These are phyloP conservation scores for Pseudomyrmex sp. DNA, from an alignment of 1,140 invertebrate genomes.

Conservation along the genomic window DNA sequence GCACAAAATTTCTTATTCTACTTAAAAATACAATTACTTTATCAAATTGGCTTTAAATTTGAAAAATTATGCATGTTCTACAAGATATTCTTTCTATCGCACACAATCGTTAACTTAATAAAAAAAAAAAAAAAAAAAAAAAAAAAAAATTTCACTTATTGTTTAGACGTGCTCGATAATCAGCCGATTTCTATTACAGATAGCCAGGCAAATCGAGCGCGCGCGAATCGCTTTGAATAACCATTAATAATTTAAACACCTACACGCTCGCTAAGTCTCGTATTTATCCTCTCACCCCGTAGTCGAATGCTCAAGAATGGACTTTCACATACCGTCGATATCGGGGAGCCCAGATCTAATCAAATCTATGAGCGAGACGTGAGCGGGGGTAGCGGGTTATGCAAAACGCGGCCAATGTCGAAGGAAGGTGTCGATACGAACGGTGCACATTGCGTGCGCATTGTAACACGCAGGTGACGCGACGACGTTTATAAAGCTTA, in stretches of 20 bases:
- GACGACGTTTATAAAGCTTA: background rate
- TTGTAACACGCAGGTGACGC: conserved; percentile 41
- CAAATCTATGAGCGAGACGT: conserved; percentile 36
- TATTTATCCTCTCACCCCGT: conserved; percentile 26
- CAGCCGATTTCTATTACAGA: conserved; percentile 12
- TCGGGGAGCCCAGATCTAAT: conserved; percentile 33
- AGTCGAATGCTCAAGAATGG: conserved; percentile 43
- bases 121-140: background rate
- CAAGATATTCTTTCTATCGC: background rate
- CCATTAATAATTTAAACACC: conserved; percentile 52
- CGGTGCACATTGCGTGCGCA: conserved; percentile 12
- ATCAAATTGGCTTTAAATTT: too few species aligned
- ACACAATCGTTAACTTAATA: background rate
- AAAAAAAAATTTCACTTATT: background rate
- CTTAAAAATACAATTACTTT: too few species aligned
- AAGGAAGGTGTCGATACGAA: conserved; percentile 37
- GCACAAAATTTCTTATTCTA: background rate
- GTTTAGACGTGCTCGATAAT: conserved; percentile 4
- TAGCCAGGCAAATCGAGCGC: conserved; percentile 7
- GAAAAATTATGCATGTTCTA: background rate
- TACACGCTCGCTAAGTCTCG: conserved; percentile 32
- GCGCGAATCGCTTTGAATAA: conserved; percentile 26
- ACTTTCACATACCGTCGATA: conserved; percentile 56
- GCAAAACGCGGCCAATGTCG: conserved; percentile 58
- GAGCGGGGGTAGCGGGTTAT: background rate